Base-by-base conservation (phyloP, 2,888 invertebrate species). In the Morpho helenor region DNA sequence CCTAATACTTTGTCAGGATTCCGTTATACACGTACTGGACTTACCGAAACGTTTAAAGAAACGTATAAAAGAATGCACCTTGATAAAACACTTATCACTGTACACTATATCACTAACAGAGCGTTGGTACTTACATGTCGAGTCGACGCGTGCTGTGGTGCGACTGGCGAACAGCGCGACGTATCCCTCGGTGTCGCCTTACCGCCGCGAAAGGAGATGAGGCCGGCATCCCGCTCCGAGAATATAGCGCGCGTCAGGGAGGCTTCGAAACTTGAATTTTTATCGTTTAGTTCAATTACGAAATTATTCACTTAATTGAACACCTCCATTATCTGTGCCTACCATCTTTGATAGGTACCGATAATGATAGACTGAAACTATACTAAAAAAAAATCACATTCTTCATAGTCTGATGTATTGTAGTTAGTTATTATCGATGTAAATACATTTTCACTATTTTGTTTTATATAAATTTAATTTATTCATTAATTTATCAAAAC, bases 71-170 rank as follows among this genome's bases (percentile, higher is more conserved):
- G 42, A 61, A 61, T 49, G 52, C 66, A 64, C 64, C 52, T 62
- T 46, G 52, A 61, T 57, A 71, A 71, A 80, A 77, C 80, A 81
- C 79, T 79, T 70, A 77, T 77, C 82, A 83, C 82, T 78, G 71
- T 66, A 68, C 85, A 86, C 84, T 80, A 74, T 67, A 73, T 67
- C 84, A 83, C 84, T 80, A 76, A 51, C 73, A 74, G 76, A 77
- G 75, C 72, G 74, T 48, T 73, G 76, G 73, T 90, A 90, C 90
- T 90, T 90, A 90, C 90, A 89, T 90, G 87, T 89, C 87, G 90
- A 90, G 89, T 89, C 90, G 90, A 86, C 89, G 90, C 87, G 84
- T 76, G 88, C 90, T 89, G 87, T 88, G 88, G 84, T 87, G 89
- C 89, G 89, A 90, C 89, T 90, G 89, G 84, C 84, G 78, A 64